Percentiles rank a stretch among this genome's conserved stretches.
Evolutionary conservation across 2,888 invertebrate genomes (phyloP).

Genomic region (Amphipoea oculea): DNA sequence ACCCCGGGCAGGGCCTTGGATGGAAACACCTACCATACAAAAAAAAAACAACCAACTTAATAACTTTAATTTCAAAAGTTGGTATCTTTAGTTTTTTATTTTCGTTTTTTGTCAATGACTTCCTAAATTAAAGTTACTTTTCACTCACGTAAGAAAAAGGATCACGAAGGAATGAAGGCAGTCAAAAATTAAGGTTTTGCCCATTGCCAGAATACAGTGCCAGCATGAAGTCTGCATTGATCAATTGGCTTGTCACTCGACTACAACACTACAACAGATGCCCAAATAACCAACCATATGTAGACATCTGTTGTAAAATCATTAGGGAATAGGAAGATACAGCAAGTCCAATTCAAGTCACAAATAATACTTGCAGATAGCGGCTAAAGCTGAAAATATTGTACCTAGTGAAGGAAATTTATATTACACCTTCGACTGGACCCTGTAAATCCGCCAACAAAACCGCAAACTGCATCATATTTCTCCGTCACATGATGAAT

Average conservation of each 20-base stretch:
- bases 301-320: not conserved
- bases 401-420: not conserved
- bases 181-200: not conserved
- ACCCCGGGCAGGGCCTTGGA: too few species aligned
- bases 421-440: not conserved
- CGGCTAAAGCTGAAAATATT: not conserved
- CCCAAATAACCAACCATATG: not conserved
- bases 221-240: not conserved
- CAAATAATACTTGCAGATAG: not conserved
- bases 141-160: not conserved
- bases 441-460: not conserved
- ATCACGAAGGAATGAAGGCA: not conserved
- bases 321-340: not conserved
- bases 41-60: not conserved
- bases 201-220: too few species aligned
- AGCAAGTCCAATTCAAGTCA: not conserved
- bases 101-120: not conserved
- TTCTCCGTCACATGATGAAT: not conserved
- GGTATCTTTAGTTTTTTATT: not conserved
- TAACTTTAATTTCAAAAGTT: not conserved
- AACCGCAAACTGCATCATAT: too few species aligned
- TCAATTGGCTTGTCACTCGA: not conserved
- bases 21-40: not conserved
- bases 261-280: not conserved
- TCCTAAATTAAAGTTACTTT: too few species aligned